Base-by-base conservation (phyloP, 2,113 vertebrate genomes). In the Sardina pilchardus region DNA sequence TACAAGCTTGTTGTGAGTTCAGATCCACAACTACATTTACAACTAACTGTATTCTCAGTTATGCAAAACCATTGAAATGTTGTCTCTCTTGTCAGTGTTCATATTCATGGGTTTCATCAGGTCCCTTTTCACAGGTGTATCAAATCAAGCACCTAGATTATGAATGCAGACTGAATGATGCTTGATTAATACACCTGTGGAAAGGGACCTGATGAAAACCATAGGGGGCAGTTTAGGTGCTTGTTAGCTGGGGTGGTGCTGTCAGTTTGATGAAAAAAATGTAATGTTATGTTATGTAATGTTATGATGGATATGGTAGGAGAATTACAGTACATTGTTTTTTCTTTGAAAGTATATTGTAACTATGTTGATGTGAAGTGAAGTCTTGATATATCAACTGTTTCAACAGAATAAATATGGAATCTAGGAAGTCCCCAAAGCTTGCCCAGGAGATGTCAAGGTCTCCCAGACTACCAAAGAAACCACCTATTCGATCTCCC, bases 351-450 rank as follows among this genome's bases (percentile, higher is more conserved):
- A 21, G 56, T 34, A 30, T 30, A 71, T 30, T 34, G 10, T 2
- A 30, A 34, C 6, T 71, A 34, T 30, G 63, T 30, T 71, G 39
- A 42, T 42, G 2, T 42, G 39, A 42, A 42, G 39, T 42, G 39
- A 53, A 16, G 16, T 19, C 63, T 30, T 71, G 63, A 34, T 30
- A 7, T 30, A 1, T 16, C 30, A 78, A 36, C 14, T 34, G 34
- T 36, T 34, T 86, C 6, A 84, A 44, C 92, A 99, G 98, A 95
- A 96, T 99, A 93, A 99, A 97, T 92, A 96, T 99, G 89, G 98
- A 99, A 90, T 96, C 96, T 56, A 96, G 98, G 86, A 99, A 99
- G 93, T 99, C 98, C 87, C 98, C 98, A 48, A 99, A 99, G 93
- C 94, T 98, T 88, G 96, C 97, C 44, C 96, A 97, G 90, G 98